Conservation (phyloP, 2,113 vertebrate species). For the Phyllostomus discolor region DNA sequence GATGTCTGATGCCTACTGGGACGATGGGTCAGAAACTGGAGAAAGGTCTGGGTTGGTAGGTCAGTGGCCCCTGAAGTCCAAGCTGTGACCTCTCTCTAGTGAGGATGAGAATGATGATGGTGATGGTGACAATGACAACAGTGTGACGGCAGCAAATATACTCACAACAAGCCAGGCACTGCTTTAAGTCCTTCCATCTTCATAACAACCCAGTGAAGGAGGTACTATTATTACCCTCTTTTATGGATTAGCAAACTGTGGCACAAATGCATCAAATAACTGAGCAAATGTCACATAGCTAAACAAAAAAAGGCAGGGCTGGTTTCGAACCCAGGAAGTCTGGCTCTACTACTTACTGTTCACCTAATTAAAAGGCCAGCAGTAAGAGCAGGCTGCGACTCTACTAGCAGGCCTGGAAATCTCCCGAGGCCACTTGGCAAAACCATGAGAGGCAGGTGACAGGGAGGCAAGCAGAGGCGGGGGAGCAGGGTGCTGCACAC, state of each 20-base stretch:
- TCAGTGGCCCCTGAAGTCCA: not conserved
- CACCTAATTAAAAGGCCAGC: slow-evolving; percentile 2
- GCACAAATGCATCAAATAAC: too few relatives aligned
- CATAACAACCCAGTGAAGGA: not conserved
- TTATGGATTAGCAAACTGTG: not conserved
- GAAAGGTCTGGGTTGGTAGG: not conserved
- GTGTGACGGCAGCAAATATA: fast-evolving
- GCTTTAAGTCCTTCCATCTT: not conserved
- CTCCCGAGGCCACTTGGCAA: not conserved
- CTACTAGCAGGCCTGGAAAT: not conserved
- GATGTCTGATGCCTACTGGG: not conserved
- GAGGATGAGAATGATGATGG: fast-evolving
- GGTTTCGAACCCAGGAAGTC: not conserved
- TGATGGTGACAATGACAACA: too few relatives aligned
- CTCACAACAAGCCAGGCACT: not conserved
- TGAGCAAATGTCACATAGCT: not conserved
- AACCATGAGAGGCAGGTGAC: not conserved
- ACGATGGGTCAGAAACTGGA: not conserved
- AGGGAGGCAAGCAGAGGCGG: fast-evolving
- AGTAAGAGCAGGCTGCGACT: not conserved
- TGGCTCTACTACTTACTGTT: not conserved
- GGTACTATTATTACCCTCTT: too few relatives aligned
- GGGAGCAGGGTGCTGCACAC: not conserved
- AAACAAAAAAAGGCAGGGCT: not conserved
- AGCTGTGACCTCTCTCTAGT: not conserved